phyloP scores from a whole-genome alignment of 2,797 vertebrate species.

The Sitta carolinensis region DNA sequence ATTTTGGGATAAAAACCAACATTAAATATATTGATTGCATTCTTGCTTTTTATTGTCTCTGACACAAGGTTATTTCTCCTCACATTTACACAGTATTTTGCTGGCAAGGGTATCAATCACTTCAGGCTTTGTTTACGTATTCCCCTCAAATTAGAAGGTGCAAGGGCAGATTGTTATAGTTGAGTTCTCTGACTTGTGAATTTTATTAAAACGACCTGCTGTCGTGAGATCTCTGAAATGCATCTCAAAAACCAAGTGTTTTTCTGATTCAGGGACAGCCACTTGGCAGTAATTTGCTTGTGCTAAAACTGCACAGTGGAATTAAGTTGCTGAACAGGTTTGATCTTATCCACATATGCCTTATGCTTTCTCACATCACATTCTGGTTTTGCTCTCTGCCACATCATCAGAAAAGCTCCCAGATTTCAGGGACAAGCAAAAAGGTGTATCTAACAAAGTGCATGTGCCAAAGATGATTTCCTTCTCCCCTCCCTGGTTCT shows the following conservation, averaged over 20 bases:
- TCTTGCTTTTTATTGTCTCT: slow-evolving; percentile 11
- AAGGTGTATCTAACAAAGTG: background rate
- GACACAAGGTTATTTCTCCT: slow-evolving; percentile 10
- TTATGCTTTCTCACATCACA: background rate
- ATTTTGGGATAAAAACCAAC: slow-evolving; percentile 20
- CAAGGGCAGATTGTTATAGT: background rate
- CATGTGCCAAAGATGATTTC: background rate
- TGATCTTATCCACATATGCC: background rate
- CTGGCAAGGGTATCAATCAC: background rate
- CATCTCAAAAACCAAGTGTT: background rate
- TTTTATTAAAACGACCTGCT: background rate
- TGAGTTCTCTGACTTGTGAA: background rate
- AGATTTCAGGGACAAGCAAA: background rate
- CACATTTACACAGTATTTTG: background rate
- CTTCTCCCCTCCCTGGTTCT: background rate
- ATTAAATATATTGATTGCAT: slow-evolving; percentile 24
- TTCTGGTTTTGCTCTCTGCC: background rate
- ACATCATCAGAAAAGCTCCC: background rate
- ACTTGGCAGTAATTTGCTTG: background rate
- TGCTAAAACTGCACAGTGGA: background rate
- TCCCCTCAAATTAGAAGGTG: background rate
- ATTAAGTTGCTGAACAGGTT: background rate
- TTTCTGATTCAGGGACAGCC: background rate
- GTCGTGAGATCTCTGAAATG: background rate
- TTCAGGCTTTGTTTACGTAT: background rate